Percentiles rank a stretch among this genome's conserved stretches.
Evolutionary conservation across 2,113 vertebrate species (phyloP).

Genomic region (Zeus faber): DNA sequence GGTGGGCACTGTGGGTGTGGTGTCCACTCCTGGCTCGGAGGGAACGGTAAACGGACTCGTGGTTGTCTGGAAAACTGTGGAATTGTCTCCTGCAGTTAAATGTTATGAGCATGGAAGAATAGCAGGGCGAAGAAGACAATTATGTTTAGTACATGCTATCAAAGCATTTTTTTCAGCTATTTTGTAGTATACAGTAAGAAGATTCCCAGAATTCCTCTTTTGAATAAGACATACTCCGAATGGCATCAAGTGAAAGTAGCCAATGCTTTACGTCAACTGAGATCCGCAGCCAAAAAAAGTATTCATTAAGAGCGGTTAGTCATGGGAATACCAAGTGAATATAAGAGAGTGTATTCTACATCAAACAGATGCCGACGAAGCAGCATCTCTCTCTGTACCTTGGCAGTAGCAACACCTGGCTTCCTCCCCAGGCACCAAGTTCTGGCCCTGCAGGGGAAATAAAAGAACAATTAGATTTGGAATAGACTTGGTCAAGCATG

Average conservation of each 20-base stretch:
- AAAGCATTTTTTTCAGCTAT: no score
- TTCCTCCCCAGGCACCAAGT: slow-evolving; percentile 70
- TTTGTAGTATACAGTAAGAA: no score
- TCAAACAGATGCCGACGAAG: no score
- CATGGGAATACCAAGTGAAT: background rate
- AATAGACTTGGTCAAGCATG: no score
- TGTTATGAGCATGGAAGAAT: no score
- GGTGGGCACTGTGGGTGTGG: slow-evolving; percentile 62
- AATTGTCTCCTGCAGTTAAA: slow-evolving; percentile 43
- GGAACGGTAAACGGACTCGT: slow-evolving; percentile 40
- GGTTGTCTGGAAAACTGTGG: slow-evolving; percentile 31
- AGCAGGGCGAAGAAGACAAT: no score
- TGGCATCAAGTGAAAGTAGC: background rate
- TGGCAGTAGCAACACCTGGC: slow-evolving; percentile 80
- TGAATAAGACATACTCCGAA: no score
- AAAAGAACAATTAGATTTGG: slow-evolving; percentile 8
- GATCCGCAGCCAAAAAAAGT: background rate
- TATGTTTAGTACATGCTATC: no score
- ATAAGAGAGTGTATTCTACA: background rate
- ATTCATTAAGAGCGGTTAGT: background rate
- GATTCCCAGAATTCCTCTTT: no score
- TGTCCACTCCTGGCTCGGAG: slow-evolving; percentile 40
- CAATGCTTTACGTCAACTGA: background rate
- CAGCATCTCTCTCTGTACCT: slow-evolving; percentile 48
- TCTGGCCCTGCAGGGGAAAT: slow-evolving; percentile 70